These are phyloP conservation scores for Xanthia togata DNA, from an alignment of 2,888 invertebrate genomes.

Conservation along the genomic window DNA sequence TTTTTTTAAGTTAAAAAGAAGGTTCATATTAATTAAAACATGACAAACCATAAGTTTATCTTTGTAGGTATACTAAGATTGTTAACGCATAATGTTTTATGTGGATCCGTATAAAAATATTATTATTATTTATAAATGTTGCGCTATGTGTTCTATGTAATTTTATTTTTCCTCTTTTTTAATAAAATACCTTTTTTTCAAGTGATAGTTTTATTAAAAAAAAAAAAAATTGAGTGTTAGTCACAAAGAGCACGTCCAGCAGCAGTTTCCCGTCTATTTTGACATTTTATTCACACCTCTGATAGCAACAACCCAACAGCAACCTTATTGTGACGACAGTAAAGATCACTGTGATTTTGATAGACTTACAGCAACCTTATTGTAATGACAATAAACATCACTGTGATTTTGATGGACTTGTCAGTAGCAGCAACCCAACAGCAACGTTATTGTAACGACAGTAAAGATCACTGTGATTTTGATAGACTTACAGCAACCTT, in stretches of 20 bases:
- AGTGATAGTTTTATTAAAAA: slow-evolving; percentile 49
- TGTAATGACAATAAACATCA: background rate
- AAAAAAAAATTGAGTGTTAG: background rate
- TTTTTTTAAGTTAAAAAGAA: slow-evolving; percentile 49
- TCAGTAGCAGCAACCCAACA: background rate
- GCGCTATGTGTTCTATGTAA: slow-evolving; percentile 86
- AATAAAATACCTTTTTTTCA: slow-evolving; percentile 84
- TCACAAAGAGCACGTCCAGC: background rate
- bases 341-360: background rate
- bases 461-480: background rate
- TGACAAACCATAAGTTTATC: slow-evolving; percentile 78
- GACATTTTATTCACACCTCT: background rate
- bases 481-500: no score
- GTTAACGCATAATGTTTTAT: slow-evolving; percentile 83
- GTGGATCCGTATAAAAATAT: slow-evolving; percentile 79
- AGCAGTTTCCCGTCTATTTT: background rate
- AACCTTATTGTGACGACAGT: background rate
- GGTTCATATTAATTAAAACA: slow-evolving; percentile 71
- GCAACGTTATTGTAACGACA: no score
- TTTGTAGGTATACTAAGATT: slow-evolving; percentile 79
- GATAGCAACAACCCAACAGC: background rate
- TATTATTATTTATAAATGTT: slow-evolving; percentile 87
- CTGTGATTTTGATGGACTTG: background rate
- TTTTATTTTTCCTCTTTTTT: slow-evolving; percentile 80
- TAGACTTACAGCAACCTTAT: background rate